Base-by-base conservation (phyloP, 1,140 invertebrate species). In the Drosophila parvula region DNA sequence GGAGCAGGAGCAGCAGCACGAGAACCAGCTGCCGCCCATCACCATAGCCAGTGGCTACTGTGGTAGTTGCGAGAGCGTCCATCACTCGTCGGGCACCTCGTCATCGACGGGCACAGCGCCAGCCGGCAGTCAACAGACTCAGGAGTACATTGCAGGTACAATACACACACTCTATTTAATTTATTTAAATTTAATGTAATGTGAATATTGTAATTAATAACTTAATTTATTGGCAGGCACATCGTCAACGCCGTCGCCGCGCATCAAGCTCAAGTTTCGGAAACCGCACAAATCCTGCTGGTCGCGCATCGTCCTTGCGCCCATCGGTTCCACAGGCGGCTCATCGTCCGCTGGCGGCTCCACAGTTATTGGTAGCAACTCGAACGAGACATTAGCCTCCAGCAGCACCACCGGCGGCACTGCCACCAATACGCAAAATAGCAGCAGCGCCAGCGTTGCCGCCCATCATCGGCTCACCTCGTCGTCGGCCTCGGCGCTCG, bases 231-330 rank as follows among this genome's bases (percentile, higher is more conserved):
- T 48, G 28, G 1, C 11, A 69, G 79, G 63, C 36, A 75, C 78
- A 16, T 84, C 85, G 16, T 92, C 91, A 10, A 91, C 90, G 14
- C 91, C 91, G 18, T 92, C 91, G 50, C 91, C 91, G 16, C 88
- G 91, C 40, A 92, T 89, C 27, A 92, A 92, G 50, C 75, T 81
- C 18, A 92, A 92, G 55, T 92, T 90, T 65, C 85, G 91, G 11
- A 92, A 92, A 53, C 91, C 91, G 6, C 86, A 91, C 51, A 92
- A 92, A 44, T 90, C 86, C 55, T 81, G 85, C 60, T 90, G 90
- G 90, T 86, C 84, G 16, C 91, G 90, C 53, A 91, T 85, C 48
- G 81, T 91, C n/a, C 74, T 91, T 7, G 78, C 91, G 3, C 84
- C 90, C 5, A 92, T 84, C 41, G 85, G 90, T 16, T 74, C 76